These are phyloP conservation scores for Cistogaster globosa DNA, from an alignment of 2,888 invertebrate species.

Conservation along the genomic window DNA sequence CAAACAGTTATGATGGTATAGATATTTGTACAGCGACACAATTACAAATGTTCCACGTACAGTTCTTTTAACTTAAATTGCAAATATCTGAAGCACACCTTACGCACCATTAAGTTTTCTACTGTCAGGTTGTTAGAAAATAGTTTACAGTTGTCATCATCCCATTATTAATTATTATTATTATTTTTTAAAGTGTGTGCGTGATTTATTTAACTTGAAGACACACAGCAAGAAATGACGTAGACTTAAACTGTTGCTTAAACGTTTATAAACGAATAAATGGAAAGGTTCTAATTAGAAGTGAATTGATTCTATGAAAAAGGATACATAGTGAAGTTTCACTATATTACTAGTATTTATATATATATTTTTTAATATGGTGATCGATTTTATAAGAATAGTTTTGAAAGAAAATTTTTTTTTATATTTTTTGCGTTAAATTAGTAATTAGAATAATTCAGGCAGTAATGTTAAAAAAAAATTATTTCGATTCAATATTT, in stretches of 20 bases:
- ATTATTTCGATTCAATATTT: too few species aligned
- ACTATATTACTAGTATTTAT: too few species aligned
- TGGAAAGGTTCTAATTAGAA: not conserved
- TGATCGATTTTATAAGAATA: too few species aligned
- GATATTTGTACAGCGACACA: not conserved
- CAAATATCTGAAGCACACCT: not conserved
- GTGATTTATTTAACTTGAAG: slow-evolving; percentile 27
- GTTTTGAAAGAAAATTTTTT: too few species aligned
- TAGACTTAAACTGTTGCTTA: not conserved
- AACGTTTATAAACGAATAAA: not conserved
- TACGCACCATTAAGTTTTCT: slow-evolving; percentile 8
- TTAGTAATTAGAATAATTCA: too few species aligned
- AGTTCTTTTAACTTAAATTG: slow-evolving; percentile 16
- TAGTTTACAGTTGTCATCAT: slow-evolving; percentile 52
- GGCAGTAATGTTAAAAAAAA: too few species aligned
- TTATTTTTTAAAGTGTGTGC: slow-evolving; percentile 26
- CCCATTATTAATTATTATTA: slow-evolving; percentile 50
- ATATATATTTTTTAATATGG: too few species aligned
- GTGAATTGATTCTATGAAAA: too few species aligned
- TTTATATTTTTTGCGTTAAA: too few species aligned
- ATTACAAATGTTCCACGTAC: slow-evolving; percentile 21
- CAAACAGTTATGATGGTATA: not conserved
- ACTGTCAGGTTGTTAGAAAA: slow-evolving; percentile 19
- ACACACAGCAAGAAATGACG: slow-evolving; percentile 13
- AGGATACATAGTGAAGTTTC: too few species aligned